Evolutionary conservation across 2,797 vertebrate species (phyloP).

Genomic region (Onychomys torridus): DNA sequence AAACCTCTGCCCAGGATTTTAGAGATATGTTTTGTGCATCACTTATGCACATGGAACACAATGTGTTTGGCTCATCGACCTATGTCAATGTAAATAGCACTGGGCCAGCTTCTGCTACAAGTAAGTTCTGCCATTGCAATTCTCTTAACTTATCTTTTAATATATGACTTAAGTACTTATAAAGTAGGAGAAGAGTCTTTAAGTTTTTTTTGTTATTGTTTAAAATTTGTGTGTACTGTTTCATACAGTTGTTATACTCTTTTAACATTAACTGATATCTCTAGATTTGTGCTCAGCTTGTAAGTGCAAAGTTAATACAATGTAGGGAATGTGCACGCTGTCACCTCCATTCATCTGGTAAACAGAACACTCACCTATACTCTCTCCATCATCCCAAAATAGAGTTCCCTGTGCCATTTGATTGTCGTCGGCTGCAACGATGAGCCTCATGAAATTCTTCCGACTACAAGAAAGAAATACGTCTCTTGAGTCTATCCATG

Average conservation of each 20-base stretch:
- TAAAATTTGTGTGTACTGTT: neutral
- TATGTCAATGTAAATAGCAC: neutral
- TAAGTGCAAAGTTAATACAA: neutral
- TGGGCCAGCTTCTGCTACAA: neutral
- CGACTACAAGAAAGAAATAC: conserved; percentile 85
- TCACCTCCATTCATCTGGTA: neutral
- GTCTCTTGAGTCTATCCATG: neutral
- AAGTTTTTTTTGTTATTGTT: neutral
- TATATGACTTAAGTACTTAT: neutral
- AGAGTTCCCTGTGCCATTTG: conserved; percentile 89
- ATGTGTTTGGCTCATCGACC: neutral
- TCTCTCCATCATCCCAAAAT: conserved; percentile 95
- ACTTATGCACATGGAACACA: rapidly evolving
- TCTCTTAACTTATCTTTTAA: neutral
- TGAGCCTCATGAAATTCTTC: conserved; percentile 90
- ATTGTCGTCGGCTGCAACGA: conserved; percentile 89
- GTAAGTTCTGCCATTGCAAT: neutral
- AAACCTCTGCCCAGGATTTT: neutral
- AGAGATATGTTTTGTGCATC: neutral
- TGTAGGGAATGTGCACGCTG: neutral
- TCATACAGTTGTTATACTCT: neutral
- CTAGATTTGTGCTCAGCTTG: neutral
- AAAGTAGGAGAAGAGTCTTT: neutral
- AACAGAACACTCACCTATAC: conserved; percentile 87
- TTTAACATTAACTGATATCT: neutral